Evolutionary conservation across 2,888 invertebrate species (phyloP).

Genomic region (Branchipolynoe longqiensis): DNA sequence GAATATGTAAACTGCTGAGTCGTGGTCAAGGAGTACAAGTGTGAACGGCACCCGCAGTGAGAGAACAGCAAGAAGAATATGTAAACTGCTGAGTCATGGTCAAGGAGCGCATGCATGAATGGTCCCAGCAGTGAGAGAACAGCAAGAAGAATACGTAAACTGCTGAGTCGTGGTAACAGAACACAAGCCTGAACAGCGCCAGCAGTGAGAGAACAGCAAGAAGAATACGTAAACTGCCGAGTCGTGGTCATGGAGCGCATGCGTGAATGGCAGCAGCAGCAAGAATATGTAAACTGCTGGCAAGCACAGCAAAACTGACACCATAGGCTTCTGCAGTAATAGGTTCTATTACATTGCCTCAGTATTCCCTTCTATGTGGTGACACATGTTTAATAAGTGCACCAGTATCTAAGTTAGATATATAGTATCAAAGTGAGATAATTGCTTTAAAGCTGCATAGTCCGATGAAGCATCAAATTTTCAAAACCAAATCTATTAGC

Average conservation of each 20-base stretch:
- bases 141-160: too few relatives aligned
- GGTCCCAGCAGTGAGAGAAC: conserved; percentile 7
- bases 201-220: background rate
- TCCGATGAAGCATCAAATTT: too few relatives aligned
- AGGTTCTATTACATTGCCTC: too few relatives aligned
- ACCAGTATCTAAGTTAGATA: too few relatives aligned
- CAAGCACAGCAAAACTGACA: too few relatives aligned
- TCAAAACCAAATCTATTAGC: too few relatives aligned
- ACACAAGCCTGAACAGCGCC: conserved; percentile 29
- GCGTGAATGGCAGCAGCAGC: conserved; percentile 19
- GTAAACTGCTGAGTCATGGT: conserved; percentile 56
- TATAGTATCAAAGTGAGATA: too few relatives aligned
- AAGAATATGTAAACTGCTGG: too few relatives aligned
- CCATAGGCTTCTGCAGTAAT: too few relatives aligned
- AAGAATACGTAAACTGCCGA: background rate
- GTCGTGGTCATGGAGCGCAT: conserved; percentile 57
- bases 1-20: background rate
- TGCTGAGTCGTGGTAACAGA: conserved; percentile 50
- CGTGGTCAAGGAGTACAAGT: conserved; percentile 53
- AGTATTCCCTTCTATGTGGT: too few relatives aligned
- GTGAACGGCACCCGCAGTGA: conserved; percentile 15
- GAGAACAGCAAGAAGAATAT: background rate
- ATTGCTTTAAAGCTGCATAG: too few relatives aligned
- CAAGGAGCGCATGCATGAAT: conserved; percentile 25
- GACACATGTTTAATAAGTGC: too few relatives aligned